These are phyloP conservation scores for Uromys caudimaculatus DNA, from an alignment of 2,797 vertebrate species.

Conservation along the genomic window DNA sequence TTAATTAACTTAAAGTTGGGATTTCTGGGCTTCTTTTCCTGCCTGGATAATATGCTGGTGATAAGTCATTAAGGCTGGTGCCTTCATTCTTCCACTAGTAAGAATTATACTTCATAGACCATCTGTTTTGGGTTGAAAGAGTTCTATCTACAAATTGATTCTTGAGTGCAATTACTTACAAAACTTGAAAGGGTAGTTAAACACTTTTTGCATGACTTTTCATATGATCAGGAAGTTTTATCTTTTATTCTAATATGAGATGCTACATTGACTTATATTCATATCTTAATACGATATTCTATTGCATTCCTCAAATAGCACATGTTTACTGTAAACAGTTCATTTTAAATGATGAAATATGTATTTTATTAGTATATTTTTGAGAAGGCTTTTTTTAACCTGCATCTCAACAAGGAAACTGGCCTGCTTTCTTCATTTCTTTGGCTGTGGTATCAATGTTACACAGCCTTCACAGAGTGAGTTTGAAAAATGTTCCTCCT, in stretches of 20 bases:
- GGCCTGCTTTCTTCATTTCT: background rate
- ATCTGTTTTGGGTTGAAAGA: background rate
- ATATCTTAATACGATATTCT: background rate
- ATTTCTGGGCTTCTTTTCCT: background rate
- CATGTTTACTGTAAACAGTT: background rate
- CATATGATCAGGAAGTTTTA: background rate
- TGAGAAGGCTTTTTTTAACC: background rate
- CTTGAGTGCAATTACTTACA: background rate
- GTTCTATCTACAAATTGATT: background rate
- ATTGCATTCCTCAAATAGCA: background rate
- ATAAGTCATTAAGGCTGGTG: background rate
- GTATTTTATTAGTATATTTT: background rate
- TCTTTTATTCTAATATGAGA: background rate
- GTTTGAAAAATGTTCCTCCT: background rate
- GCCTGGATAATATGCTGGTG: background rate
- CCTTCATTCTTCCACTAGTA: background rate
- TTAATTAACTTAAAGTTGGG: background rate
- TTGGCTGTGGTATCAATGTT: background rate
- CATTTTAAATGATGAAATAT: background rate
- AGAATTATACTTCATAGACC: background rate
- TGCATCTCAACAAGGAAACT: background rate
- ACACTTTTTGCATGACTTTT: background rate
- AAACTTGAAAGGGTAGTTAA: background rate
- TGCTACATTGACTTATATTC: background rate
- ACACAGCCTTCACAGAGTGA: background rate